Percentiles rank a stretch among this genome's conserved stretches.
Conservation (phyloP, 2,888 invertebrate genomes). For the Campoletis raptor region DNA sequence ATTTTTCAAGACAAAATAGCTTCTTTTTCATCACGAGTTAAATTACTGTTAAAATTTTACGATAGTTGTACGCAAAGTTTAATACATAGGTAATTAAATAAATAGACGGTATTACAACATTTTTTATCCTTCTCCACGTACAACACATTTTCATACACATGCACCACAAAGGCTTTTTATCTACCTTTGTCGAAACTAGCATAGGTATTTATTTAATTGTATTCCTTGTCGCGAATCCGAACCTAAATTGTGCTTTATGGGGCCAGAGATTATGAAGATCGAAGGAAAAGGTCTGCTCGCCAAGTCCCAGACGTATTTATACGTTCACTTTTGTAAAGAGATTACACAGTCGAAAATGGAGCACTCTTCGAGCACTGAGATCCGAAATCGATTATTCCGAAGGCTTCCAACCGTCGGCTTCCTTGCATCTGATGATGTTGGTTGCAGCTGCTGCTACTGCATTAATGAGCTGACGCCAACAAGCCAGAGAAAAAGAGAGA, state of each 20-base stretch:
- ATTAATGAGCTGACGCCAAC: slow-evolving; percentile 60
- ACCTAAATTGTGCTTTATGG: slow-evolving; percentile 29
- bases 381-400: slow-evolving; percentile 66
- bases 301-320: slow-evolving; percentile 21
- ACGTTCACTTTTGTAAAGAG: slow-evolving; percentile 52
- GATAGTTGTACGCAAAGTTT: no score
- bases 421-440: slow-evolving; percentile 56
- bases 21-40: no score
- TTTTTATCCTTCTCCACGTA: neutral
- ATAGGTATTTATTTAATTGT: neutral
- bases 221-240: slow-evolving; percentile 13
- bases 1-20: neutral
- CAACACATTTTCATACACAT: neutral
- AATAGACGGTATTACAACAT: no score
- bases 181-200: neutral
- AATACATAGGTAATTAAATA: no score
- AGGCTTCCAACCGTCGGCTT: slow-evolving; percentile 60
- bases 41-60: no score
- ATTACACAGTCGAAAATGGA: slow-evolving; percentile 68
- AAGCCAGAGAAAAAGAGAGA: slow-evolving; percentile 24
- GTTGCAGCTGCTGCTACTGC: slow-evolving; percentile 49
- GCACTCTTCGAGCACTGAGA: slow-evolving; percentile 63
- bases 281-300: slow-evolving; percentile 7
- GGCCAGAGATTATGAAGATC: slow-evolving; percentile 40
- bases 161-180: neutral